Conservation (phyloP, 2,888 invertebrate species). For the Diadegma fenestrale region DNA sequence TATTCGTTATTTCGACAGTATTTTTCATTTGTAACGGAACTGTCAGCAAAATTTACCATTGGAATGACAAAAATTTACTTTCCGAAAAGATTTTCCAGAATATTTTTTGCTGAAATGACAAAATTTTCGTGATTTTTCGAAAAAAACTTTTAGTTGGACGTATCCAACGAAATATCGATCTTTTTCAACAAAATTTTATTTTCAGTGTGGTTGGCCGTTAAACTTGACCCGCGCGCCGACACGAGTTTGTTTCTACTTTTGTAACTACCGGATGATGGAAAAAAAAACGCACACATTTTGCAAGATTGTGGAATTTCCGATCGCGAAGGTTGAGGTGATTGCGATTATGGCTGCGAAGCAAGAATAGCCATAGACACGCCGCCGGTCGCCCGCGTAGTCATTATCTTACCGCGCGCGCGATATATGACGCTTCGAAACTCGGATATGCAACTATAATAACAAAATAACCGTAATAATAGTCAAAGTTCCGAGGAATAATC, state of each 20-base stretch:
- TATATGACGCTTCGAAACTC: slow-evolving; percentile 33
- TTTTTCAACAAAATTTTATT: too few relatives aligned
- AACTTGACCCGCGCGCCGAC: too few relatives aligned
- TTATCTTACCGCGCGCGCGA: slow-evolving; percentile 53
- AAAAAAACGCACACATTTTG: slow-evolving; percentile 10
- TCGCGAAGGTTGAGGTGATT: not conserved
- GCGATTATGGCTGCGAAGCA: not conserved
- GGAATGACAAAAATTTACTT: too few relatives aligned
- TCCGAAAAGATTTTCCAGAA: too few relatives aligned
- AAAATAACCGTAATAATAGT: not conserved
- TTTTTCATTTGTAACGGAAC: too few relatives aligned
- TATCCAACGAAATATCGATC: too few relatives aligned
- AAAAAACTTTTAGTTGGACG: too few relatives aligned
- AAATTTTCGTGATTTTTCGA: too few relatives aligned
- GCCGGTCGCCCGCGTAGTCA: slow-evolving; percentile 29
- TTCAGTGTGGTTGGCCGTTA: too few relatives aligned
- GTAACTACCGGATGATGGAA: not conserved
- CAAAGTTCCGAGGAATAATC: not conserved
- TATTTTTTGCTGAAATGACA: too few relatives aligned
- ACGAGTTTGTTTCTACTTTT: not conserved
- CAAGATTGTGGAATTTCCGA: not conserved
- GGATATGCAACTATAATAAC: not conserved
- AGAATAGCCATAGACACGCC: slow-evolving; percentile 43
- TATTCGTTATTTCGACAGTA: too few relatives aligned
- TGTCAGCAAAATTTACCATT: too few relatives aligned